Percentiles rank a stretch among this genome's conserved stretches.
Conservation (phyloP, 1,140 invertebrate species). For the Trypoxylus dichotomus region DNA sequence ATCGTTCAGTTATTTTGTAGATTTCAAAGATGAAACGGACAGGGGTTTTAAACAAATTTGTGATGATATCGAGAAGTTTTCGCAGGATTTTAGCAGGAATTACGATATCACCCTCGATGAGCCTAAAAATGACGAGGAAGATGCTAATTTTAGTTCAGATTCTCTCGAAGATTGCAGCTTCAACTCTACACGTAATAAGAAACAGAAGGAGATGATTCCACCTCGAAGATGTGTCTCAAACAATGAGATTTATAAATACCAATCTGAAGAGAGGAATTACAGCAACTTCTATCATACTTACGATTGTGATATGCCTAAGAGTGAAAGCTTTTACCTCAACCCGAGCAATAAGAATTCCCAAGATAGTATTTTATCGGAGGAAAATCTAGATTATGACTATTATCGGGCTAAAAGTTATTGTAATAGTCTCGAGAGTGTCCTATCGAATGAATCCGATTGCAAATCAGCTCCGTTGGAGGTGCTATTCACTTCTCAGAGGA, state of each 20-base stretch:
- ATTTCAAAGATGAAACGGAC: slow-evolving; percentile 59
- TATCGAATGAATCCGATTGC: slow-evolving; percentile 76
- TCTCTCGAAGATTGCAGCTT: slow-evolving; percentile 71
- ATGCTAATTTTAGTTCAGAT: slow-evolving; percentile 75
- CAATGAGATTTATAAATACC: slow-evolving; percentile 70
- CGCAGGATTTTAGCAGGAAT: slow-evolving; percentile 49
- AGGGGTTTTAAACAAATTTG: slow-evolving; percentile 56
- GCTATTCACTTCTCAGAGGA: slow-evolving; percentile 56
- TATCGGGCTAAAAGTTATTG: slow-evolving; percentile 63
- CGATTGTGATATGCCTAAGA: slow-evolving; percentile 47
- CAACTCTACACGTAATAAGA: slow-evolving; percentile 59
- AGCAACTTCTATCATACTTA: slow-evolving; percentile 31
- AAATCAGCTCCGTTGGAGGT: slow-evolving; percentile 75
- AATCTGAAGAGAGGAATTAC: slow-evolving; percentile 41
- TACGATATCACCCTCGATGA: slow-evolving; percentile 44
- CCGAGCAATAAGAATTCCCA: slow-evolving; percentile 65
- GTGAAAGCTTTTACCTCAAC: slow-evolving; percentile 67
- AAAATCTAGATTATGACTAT: slow-evolving; percentile 59
- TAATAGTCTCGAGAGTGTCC: slow-evolving; percentile 75
- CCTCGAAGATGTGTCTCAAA: slow-evolving; percentile 71
- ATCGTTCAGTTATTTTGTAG: slow-evolving; percentile 61
- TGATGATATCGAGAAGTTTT: slow-evolving; percentile 53
- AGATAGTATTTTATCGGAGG: slow-evolving; percentile 75
- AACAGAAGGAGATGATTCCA: slow-evolving; percentile 56
- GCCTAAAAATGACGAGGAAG: slow-evolving; percentile 55